Evolutionary conservation across 2,888 invertebrate species (phyloP).

Genomic region (Lepidocyrtoides sp.): DNA sequence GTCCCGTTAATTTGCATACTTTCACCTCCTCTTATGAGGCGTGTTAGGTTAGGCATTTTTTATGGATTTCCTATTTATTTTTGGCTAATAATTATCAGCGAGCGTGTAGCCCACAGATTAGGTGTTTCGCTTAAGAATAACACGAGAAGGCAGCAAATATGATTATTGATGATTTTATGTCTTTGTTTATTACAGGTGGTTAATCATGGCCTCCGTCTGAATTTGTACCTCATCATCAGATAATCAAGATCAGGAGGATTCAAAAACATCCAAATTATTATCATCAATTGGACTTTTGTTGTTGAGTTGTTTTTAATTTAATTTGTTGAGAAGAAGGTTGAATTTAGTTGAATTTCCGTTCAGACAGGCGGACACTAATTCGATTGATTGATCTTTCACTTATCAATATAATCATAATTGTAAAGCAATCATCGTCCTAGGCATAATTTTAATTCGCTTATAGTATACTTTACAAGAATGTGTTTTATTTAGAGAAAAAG

Average conservation of each 20-base stretch:
- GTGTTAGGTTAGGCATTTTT: too few species aligned
- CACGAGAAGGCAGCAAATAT: too few species aligned
- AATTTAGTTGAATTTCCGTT: slow-evolving; percentile 62
- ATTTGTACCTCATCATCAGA: slow-evolving; percentile 82
- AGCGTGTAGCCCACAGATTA: too few species aligned
- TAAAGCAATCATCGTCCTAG: slow-evolving; percentile 46
- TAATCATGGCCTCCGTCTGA: slow-evolving; percentile 84
- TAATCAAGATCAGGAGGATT: slow-evolving; percentile 80
- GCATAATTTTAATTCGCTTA: slow-evolving; percentile 49
- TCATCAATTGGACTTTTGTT: slow-evolving; percentile 72
- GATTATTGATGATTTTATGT: too few species aligned
- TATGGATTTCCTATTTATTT: too few species aligned
- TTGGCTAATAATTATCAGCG: too few species aligned
- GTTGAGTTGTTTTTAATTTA: slow-evolving; percentile 71
- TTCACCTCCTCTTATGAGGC: too few species aligned
- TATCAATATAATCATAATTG: slow-evolving; percentile 19
- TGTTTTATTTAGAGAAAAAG: slow-evolving; percentile 19
- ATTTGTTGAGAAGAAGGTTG: slow-evolving; percentile 47
- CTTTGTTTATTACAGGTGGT: slow-evolving; percentile 67
- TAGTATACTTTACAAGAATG: slow-evolving; percentile 27
- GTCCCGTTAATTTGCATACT: too few species aligned
- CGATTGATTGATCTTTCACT: slow-evolving; percentile 44
- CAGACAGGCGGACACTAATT: slow-evolving; percentile 54
- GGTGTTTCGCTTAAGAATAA: too few species aligned
- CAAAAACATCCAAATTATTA: slow-evolving; percentile 54